Conservation (phyloP, 2,888 invertebrate genomes). For the Meloe dianella region DNA sequence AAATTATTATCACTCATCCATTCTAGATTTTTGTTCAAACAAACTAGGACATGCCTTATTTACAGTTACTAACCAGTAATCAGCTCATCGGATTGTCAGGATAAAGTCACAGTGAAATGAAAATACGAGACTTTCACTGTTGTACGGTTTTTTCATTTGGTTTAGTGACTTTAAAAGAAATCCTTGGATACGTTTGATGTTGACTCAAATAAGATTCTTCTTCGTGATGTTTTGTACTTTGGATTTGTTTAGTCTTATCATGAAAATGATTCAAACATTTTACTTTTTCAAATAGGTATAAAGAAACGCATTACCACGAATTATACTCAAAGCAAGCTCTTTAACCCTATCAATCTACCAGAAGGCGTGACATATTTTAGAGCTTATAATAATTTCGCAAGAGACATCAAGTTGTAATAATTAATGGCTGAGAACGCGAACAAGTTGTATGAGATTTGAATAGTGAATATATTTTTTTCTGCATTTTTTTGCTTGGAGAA, state of each 20-base stretch:
- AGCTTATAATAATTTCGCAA: constrained; percentile 38
- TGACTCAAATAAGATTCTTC: constrained; percentile 36
- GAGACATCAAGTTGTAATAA: constrained; percentile 38
- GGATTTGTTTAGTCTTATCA: background rate
- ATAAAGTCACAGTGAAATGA: constrained; percentile 40
- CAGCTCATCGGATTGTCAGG: constrained; percentile 41
- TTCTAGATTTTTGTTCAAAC: constrained; percentile 9
- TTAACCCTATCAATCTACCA: constrained; percentile 33
- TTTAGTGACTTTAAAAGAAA: constrained; percentile 38
- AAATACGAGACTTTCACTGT: constrained; percentile 31
- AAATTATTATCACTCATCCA: background rate
- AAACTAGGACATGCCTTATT: constrained; percentile 25
- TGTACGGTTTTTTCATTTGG: constrained; percentile 36
- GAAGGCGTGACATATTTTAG: constrained; percentile 31
- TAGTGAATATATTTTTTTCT: background rate
- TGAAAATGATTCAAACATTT: background rate
- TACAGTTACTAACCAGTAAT: constrained; percentile 32
- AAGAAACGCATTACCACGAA: background rate
- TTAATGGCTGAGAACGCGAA: constrained; percentile 35
- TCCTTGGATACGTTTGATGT: constrained; percentile 40
- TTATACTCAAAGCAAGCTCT: constrained; percentile 26
- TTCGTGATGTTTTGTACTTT: constrained; percentile 21
- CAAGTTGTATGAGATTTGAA: constrained; percentile 11
- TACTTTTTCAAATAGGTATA: background rate
- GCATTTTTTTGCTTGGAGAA: background rate